Conservation (phyloP, 30 jellyfish, hydroid and myxozoan genomes). For the Aurelia sp. region DNA sequence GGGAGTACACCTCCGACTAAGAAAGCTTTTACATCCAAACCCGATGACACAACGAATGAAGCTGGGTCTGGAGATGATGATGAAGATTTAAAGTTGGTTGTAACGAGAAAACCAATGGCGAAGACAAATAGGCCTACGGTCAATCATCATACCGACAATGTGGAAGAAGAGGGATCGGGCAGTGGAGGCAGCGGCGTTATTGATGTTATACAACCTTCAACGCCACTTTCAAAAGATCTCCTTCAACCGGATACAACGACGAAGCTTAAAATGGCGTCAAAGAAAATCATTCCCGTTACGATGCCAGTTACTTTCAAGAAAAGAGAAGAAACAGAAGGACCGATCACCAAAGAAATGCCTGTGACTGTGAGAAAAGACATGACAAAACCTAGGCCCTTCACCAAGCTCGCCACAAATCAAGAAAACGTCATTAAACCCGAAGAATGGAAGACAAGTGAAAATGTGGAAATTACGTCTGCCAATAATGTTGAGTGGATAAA, state of each 20-base stretch:
- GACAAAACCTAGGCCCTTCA: too few relatives aligned
- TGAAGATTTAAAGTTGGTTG: constrained; percentile 3
- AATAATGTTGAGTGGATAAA: neutral
- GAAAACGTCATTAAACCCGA: too few relatives aligned
- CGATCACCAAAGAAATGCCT: neutral
- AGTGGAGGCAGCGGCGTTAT: constrained; percentile 53
- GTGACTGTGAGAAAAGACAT: too few relatives aligned
- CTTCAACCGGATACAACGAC: neutral
- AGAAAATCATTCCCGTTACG: neutral
- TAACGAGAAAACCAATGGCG: neutral
- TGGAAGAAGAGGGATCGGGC: constrained; percentile 79
- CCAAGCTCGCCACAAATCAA: too few relatives aligned
- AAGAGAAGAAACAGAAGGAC: constrained; percentile 6
- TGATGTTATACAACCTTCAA: constrained; percentile 17
- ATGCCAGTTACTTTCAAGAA: neutral
- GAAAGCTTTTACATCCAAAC: neutral
- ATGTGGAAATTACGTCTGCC: too few relatives aligned
- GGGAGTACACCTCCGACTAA: neutral
- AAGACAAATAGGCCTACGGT: constrained; percentile 7
- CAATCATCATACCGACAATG: constrained; percentile 15
- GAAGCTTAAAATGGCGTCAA: neutral
- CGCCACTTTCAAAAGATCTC: neutral
- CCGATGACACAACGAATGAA: constrained; percentile 36
- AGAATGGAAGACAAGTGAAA: too few relatives aligned
- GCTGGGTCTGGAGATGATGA: constrained; percentile 59